Conservation (phyloP, 2,113 vertebrate genomes). For the Lampris megalopsis region DNA sequence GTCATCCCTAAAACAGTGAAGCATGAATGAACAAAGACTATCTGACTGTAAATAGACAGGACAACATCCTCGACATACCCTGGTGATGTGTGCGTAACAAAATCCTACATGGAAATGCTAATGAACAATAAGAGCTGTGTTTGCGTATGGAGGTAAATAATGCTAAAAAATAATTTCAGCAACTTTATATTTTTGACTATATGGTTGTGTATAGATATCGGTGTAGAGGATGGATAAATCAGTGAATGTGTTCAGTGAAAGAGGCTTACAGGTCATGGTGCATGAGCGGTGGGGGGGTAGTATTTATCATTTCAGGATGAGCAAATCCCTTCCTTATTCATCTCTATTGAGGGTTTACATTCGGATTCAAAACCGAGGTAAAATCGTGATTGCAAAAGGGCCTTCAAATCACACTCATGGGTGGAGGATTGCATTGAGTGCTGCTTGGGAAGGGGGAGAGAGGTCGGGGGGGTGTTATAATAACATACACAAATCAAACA, state of each 20-base stretch:
- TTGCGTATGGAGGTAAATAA: too few relatives aligned
- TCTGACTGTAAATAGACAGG: slow-evolving; percentile 4
- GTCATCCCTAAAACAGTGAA: slow-evolving; percentile 5
- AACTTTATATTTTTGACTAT: neutral
- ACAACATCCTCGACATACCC: too few relatives aligned
- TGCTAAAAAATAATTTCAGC: too few relatives aligned
- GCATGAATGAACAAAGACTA: neutral
- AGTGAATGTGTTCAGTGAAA: neutral
- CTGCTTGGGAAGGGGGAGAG: neutral
- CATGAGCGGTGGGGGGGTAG: too few relatives aligned
- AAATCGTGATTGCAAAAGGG: slow-evolving; percentile 5
- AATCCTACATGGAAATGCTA: too few relatives aligned
- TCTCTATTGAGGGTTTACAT: slow-evolving; percentile 12
- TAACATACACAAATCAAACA: slow-evolving; percentile 3
- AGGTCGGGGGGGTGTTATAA: slow-evolving; percentile 14
- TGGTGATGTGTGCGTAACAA: too few relatives aligned
- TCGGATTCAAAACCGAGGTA: neutral
- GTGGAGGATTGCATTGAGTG: too few relatives aligned
- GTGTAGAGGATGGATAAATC: neutral
- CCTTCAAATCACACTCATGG: too few relatives aligned
- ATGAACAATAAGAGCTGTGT: too few relatives aligned
- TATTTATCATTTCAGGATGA: neutral
- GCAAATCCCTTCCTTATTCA: slow-evolving; percentile 38
- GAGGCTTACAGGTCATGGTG: neutral
- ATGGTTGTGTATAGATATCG: neutral